Evolutionary conservation across 2,113 vertebrate species (phyloP), one percentile per base, ranked within the genome.

Genomic region (Phycodurus eques): DNA sequence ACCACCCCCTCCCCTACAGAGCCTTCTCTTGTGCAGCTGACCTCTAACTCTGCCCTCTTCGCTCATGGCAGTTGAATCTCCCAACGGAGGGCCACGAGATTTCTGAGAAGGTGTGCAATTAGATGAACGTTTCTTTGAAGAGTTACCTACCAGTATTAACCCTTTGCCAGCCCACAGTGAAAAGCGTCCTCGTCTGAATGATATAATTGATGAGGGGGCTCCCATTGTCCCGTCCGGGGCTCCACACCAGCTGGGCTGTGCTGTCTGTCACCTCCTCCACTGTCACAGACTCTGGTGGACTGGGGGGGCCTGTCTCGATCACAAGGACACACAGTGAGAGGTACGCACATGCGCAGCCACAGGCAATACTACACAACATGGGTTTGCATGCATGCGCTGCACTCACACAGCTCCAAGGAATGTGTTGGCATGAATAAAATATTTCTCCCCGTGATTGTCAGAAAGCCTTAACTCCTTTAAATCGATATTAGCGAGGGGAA

Each of bases 261-360:
- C 93, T 95, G 77, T 95, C 96, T 31, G 95, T 98, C 84, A 98
- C 91, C 90, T 98, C 96, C 57, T 95, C 96, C 86, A 98, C 95
- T 31, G 85, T 94, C 79, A 97, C 93, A 0, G 87, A 85, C 78
- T 91, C 91, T 0, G 95, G 96, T 70, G 96, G 94, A 42, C 95
- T 94, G 31, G 96, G 96, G 39, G 95, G 93, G 83, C 95, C 96
- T 98, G 82, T 76, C 66, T 74, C 83, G 84, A 80, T 80, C 74
- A 88, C 67, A 75, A 75, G 75, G 81, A 86, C 75, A 79, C 39
- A 79, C 68, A 76, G 77, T 56, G 80, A 90, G 85, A 88, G 83
- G 70, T 68, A 74, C 67, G 72, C 10, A 62, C 69, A 75, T 67
- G 68, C 53, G 67, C 74, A 72, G 22, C 47, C 54, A 73, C 71